Base-by-base conservation (phyloP, 2,888 invertebrate species). In the Drosophila algonquin region DNA sequence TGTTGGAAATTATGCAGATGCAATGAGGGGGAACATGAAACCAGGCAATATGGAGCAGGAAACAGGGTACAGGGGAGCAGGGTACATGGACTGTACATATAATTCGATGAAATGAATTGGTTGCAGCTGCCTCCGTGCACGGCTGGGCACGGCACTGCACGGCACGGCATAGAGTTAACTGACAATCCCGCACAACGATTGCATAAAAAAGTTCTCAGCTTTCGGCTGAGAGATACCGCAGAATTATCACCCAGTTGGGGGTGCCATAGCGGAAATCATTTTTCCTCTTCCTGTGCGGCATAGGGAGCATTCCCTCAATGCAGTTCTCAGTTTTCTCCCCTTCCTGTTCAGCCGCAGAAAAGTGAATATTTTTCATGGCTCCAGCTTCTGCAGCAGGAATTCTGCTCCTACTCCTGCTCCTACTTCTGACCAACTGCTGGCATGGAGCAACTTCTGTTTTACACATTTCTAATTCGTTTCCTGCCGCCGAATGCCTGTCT, bases 401-500 rank as follows among this genome's bases (percentile, higher is more conserved):
- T n/a, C 14, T 48, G 55, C n/a, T 30, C 44, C 14, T 16, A 24
- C 16, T 53, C 24, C 54, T 51, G 52, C 24, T 12, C 5, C 30
- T 35, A 16, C 35, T 53, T 35, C 54, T 58, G 64, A 64, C 81
- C 81, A 77, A 75, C 81, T 81, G 81, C 40, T 50, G 76, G 86
- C 68, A 77, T 72, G 78, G 77, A 79, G 81, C 79, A 85, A 88
- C 89, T 86, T 87, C 81, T 86, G 89, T 87, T 86, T 87, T 77
- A 85, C 80, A 82, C 87, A 88, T 81, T 87, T 86, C 87, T 87
- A 87, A 85, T 88, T 87, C 87, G 77, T 81, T 86, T 80, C 72
- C 62, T 63, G 45, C 54, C 56, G 47, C 51, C 35, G 60, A 53
- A 53, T 52, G 55, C 46, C 54, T 58, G 59, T 35, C 24, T 57